Percentiles rank a stretch among this genome's conserved stretches.
These are phyloP conservation scores for Dendrolimus pini DNA, from an alignment of 2,888 invertebrate species.

Conservation along the genomic window DNA sequence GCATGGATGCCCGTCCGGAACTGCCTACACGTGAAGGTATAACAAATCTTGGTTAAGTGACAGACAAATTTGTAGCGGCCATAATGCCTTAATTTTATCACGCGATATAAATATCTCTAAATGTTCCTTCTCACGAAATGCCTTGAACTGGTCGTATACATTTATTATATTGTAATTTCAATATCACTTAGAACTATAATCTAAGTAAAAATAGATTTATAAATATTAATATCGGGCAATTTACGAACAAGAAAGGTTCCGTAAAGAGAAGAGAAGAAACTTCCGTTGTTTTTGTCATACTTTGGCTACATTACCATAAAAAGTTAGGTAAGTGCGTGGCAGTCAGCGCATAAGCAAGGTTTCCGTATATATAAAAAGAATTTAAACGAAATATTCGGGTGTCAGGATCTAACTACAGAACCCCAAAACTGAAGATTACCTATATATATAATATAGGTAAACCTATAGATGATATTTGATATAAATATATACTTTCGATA, in stretches of 20 bases:
- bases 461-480: too few species aligned
- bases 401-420: too few species aligned
- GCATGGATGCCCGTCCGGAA: too few species aligned
- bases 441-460: too few species aligned
- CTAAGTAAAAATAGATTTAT: not conserved
- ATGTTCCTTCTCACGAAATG: slow-evolving; percentile 48
- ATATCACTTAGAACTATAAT: not conserved
- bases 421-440: too few species aligned
- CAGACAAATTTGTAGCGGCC: slow-evolving; percentile 57
- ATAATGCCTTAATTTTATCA: slow-evolving; percentile 56
- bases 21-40: not conserved
- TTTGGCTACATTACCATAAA: not conserved
- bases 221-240: too few species aligned
- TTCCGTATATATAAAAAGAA: too few species aligned
- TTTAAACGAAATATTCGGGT: too few species aligned
- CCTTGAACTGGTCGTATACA: not conserved
- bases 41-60: slow-evolving; percentile 38
- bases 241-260: too few species aligned
- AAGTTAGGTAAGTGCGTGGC: not conserved
- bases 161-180: not conserved
- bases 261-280: not conserved
- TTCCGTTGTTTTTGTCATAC: not conserved
- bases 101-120: slow-evolving; percentile 54
- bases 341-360: too few species aligned
- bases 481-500: too few species aligned